Evolutionary conservation across 2,797 vertebrate species (phyloP).

Genomic region (Schizopygopsis pylzovi): DNA sequence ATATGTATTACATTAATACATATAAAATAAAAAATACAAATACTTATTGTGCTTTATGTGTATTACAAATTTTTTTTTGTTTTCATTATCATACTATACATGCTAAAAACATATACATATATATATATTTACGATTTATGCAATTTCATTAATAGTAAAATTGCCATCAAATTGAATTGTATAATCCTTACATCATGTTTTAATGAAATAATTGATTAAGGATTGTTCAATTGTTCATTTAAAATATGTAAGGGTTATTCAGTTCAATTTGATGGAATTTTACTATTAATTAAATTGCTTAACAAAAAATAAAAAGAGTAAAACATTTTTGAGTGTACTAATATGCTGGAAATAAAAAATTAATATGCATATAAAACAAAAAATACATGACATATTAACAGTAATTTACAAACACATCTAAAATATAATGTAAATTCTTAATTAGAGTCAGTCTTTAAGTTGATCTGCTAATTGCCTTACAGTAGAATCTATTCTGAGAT

Average conservation of each 20-base stretch:
- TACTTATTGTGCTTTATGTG: background rate
- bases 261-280: background rate
- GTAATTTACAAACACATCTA: background rate
- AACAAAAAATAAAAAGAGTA: no score
- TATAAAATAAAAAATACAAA: background rate
- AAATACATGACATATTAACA: background rate
- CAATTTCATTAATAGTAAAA: background rate
- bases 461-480: conserved; percentile 4
- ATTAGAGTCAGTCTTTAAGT: background rate
- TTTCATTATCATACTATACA: background rate
- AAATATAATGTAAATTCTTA: background rate
- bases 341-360: background rate
- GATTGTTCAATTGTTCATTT: background rate
- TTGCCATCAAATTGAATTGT: background rate
- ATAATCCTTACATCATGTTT: background rate
- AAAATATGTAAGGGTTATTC: background rate
- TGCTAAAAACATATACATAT: background rate
- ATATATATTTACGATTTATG: background rate
- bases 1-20: background rate
- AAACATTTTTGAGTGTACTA: background rate
- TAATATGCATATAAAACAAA: background rate
- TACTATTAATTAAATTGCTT: background rate
- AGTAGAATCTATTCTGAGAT: background rate
- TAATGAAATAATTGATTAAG: background rate
- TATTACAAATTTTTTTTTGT: background rate